Base-by-base conservation (phyloP, 2,797 vertebrate species). In the Sphenopsis melanotis region DNA sequence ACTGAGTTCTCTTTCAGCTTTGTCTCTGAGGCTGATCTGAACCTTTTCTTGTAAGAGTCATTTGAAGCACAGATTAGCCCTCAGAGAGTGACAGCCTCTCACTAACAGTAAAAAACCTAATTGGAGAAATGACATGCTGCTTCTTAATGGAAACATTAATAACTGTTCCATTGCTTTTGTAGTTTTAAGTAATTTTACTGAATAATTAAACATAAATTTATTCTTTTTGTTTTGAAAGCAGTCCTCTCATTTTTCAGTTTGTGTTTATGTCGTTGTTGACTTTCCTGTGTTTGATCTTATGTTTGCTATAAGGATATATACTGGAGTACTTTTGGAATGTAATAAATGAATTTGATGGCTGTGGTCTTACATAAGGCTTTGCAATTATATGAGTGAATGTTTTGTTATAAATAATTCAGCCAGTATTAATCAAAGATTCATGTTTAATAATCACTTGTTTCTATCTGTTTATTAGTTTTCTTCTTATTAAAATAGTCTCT, bases 341-440 rank as follows among this genome's bases (percentile, higher is more conserved):
- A 80, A 20, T 78, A 94, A 91, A 86, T 85, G 42, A 82, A 47
- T 36, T 86, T 84, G 8, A 42, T 86, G 61, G 26, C 42, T 82
- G 34, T 81, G 50, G 61, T 87, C 52, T 78, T 84, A 68, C 30
- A 37, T 83, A 93, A 93, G 77, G 32, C 22, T 49, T 55, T 63
- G 47, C 46, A 71, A 60, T 75, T 74, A 74, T 50, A 26, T 21
- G 47, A 95, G 34, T 42, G 53, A 91, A 50, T 95, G 12, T 80
- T 96, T 83, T 82, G 10, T 49, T 41, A 61, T 96, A 90, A 97
- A 97, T 97, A 96, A 95, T 97, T 96, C 59, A 97, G 15, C 27
- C 23, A 66, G 9, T 66, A 52, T 74, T 96, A 96, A 97, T 96
- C 76, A 96, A 95, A 89, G 93, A 93, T 89, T 95, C 85, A 79